A percentile compares a stretch with the other conserved stretches of the same genome.
phyloP scores from a whole-genome alignment of 2,113 vertebrate species.

The Corvus moneduloides region DNA sequence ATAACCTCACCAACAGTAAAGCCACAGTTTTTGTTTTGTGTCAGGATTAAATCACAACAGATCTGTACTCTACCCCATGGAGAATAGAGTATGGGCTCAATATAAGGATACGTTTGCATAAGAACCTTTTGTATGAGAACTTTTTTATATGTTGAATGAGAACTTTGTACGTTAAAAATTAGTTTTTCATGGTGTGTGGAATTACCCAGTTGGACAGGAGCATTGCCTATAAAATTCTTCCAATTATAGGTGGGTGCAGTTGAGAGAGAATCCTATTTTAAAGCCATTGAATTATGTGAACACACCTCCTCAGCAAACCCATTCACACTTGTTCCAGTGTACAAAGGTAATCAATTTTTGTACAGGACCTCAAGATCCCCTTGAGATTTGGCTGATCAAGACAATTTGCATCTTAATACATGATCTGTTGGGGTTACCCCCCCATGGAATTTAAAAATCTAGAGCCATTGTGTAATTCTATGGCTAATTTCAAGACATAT shows the following conservation, averaged over 20 bases:
- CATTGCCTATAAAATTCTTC: background rate
- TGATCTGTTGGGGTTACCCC: background rate
- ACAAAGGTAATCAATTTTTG: too few species aligned
- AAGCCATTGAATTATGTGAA: background rate
- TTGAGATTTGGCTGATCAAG: background rate
- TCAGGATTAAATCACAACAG: background rate
- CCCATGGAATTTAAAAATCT: background rate
- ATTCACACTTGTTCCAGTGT: background rate
- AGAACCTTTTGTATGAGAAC: background rate
- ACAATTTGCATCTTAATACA: accelerated
- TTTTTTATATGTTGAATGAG: background rate
- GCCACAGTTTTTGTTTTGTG: background rate
- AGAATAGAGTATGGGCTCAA: background rate
- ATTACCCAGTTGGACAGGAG: background rate
- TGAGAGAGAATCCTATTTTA: background rate
- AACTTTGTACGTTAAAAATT: background rate
- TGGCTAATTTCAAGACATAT: background rate
- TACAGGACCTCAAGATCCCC: background rate
- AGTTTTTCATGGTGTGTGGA: background rate
- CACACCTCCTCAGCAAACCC: background rate
- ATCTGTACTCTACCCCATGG: background rate
- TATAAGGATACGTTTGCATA: background rate
- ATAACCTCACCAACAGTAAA: background rate
- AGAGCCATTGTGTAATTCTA: background rate
- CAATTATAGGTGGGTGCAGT: background rate